Conservation (phyloP, 2,888 invertebrate genomes). For the Tyria jacobaeae region DNA sequence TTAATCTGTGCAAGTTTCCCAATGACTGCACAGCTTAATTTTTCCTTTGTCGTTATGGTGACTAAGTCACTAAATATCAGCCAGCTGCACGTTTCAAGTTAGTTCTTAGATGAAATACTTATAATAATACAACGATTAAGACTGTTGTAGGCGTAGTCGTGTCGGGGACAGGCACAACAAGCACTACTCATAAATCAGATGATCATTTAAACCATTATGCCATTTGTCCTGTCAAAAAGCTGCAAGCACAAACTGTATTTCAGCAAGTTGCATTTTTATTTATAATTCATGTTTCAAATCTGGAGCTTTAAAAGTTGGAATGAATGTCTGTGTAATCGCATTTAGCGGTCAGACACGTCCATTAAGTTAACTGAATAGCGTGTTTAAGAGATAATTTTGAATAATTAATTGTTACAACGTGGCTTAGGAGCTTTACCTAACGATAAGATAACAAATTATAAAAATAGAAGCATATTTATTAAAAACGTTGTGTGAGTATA, state of each 20-base stretch:
- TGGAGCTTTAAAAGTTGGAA: not conserved
- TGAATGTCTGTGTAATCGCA: constrained; percentile 36
- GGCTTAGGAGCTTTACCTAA: constrained; percentile 18
- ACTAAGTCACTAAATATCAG: too few relatives aligned
- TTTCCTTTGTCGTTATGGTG: too few relatives aligned
- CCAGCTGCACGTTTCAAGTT: too few relatives aligned
- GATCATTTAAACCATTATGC: too few relatives aligned
- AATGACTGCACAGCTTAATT: too few relatives aligned
- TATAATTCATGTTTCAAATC: not conserved
- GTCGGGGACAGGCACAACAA: too few relatives aligned
- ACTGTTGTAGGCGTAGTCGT: too few relatives aligned
- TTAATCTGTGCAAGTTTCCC: too few relatives aligned
- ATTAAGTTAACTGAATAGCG: constrained; percentile 46
- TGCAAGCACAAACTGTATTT: not conserved
- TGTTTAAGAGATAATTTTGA: constrained; percentile 46
- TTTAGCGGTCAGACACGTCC: constrained; percentile 50
- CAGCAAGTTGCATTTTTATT: not conserved
- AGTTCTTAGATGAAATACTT: too few relatives aligned
- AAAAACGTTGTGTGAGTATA: too few relatives aligned
- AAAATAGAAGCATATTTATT: not conserved
- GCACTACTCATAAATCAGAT: too few relatives aligned
- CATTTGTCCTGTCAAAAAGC: not conserved
- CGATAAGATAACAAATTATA: constrained; percentile 32
- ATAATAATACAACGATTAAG: too few relatives aligned
- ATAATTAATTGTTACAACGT: constrained; percentile 46